Base-by-base conservation (phyloP, 2,888 invertebrate genomes). In the Trichogramma evanescens region DNA sequence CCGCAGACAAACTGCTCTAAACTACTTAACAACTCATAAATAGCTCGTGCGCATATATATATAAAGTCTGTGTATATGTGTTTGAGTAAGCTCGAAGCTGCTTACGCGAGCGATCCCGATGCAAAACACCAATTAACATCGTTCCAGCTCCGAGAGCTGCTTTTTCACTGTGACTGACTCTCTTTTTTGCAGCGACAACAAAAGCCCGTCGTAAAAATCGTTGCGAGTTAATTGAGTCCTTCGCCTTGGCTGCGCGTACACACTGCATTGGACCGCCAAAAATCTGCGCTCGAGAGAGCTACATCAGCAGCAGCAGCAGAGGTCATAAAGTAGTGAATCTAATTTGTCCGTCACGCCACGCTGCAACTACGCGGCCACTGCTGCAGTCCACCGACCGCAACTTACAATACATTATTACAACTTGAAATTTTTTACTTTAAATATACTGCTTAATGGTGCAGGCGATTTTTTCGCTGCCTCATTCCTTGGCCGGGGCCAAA, bases 1-100 rank as follows among this genome's bases (percentile, higher is more conserved):
- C 26, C 50, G 64, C 60, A 54, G 60, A 68, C 70, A 70, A 68
- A 67, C 67, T 68, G 67, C 55, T 65, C 65, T 66, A 66, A 67
- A 71, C 69, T 69, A 68, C 66, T 70, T 70, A 70, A 71, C 69
- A 67, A 69, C 66, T 70, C 69, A 69, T 72, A 70, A 71, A 71
- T 58, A 59, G 62, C 62, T 41, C 53, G 49, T 50, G 46, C 55
- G 6, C 52, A 60, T 61, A 62, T 61, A 65, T 61, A 13, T 63
- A 66, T 65, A 26, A 26, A 26, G 26, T 26, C 26, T 54, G 50
- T 55, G 55, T 57, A 59, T 63, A 57, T 57, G 54, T 61, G 52
- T 54, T 54, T 26, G 10, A 42, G 13, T 40, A 50, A 50, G 59
- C 56, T 43, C 52, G 13, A 45, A 50, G 13, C 10, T 53, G 50